These are phyloP conservation scores for Neolamprologus devosi DNA, from an alignment of 2,113 vertebrate species.

Conservation along the genomic window DNA sequence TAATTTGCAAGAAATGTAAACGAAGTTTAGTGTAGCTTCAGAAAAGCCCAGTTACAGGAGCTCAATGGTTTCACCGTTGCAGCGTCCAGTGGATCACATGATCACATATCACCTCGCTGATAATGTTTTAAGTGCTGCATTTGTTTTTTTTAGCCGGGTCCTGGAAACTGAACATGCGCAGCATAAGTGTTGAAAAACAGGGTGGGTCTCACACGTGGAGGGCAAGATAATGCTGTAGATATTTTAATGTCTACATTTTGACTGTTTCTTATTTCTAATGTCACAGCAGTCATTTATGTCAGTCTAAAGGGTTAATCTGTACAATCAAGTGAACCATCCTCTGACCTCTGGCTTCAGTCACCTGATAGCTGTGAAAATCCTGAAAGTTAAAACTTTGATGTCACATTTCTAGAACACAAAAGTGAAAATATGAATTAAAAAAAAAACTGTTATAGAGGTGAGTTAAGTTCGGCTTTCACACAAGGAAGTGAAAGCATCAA, in stretches of 20 bases:
- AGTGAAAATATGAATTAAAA: background rate
- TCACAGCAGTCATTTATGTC: background rate
- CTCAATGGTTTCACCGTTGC: background rate
- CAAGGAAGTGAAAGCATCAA: slow-evolving; percentile 39
- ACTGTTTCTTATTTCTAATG: background rate
- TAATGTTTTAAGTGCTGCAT: background rate
- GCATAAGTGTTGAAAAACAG: background rate
- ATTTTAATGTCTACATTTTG: background rate
- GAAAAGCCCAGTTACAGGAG: background rate
- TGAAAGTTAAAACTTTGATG: background rate
- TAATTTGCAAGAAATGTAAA: background rate
- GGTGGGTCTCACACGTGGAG: background rate
- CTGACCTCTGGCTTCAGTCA: slow-evolving; percentile 13
- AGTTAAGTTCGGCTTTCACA: background rate
- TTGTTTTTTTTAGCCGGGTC: background rate
- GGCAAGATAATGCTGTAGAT: background rate
- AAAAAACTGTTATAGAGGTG: background rate
- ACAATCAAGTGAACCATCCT: background rate
- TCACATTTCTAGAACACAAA: background rate
- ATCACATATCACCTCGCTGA: background rate
- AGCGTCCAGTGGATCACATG: background rate
- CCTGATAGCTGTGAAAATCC: slow-evolving; percentile 21
- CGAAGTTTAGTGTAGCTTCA: background rate
- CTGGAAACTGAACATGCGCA: background rate
- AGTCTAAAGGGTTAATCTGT: background rate